Conservation (phyloP, 2,888 invertebrate species). For the Helleia helle region DNA sequence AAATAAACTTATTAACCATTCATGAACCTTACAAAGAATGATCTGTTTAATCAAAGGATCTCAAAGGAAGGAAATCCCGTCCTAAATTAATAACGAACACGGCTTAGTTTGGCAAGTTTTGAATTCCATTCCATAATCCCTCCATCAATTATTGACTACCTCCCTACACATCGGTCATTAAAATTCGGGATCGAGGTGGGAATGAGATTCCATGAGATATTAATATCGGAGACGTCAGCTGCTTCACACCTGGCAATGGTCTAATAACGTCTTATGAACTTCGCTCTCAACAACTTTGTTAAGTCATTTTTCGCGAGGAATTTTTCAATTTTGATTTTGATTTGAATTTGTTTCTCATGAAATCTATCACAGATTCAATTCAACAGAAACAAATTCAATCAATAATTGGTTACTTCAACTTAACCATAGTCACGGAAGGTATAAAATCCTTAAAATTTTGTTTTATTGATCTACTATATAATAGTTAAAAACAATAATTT, state of each 20-base stretch:
- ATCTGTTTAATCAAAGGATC: no score
- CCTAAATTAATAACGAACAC: constrained; percentile 36
- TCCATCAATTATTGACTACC: constrained; percentile 43
- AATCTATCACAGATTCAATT: no score
- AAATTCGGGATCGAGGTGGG: constrained; percentile 36
- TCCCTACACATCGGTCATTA: constrained; percentile 31
- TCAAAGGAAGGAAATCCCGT: no score
- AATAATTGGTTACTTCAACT: no score
- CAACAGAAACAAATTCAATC: no score
- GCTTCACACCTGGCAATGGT: constrained; percentile 55
- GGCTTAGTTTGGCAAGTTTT: constrained; percentile 43
- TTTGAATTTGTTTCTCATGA: constrained; percentile 2
- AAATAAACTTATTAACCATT: no score
- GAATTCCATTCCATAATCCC: constrained; percentile 43
- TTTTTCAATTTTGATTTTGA: constrained; percentile 8
- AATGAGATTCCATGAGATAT: constrained; percentile 49
- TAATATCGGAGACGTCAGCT: constrained; percentile 60
- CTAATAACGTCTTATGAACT: constrained; percentile 64
- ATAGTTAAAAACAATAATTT: no score
- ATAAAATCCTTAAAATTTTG: no score
- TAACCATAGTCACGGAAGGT: no score
- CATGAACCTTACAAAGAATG: no score
- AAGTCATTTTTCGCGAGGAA: constrained; percentile 8
- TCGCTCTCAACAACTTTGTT: constrained; percentile 45
- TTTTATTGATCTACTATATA: no score